These are phyloP conservation scores for Yponomeuta sedellus DNA, from an alignment of 2,888 invertebrate genomes.

Conservation along the genomic window DNA sequence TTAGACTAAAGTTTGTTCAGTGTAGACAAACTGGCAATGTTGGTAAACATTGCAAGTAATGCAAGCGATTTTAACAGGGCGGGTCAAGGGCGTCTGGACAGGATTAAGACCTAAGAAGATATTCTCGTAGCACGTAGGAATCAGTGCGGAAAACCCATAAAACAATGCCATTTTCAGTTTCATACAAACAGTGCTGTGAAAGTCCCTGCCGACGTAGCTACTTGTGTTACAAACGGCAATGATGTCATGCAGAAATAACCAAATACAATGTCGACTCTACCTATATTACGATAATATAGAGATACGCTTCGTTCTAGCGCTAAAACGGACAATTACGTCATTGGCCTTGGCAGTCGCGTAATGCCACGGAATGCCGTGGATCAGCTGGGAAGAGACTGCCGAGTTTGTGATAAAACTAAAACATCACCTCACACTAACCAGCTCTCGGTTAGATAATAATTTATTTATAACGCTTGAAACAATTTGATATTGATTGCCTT, in stretches of 20 bases:
- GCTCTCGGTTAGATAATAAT: too few species aligned
- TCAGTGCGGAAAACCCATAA: too few species aligned
- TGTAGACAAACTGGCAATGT: background rate
- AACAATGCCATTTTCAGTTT: too few species aligned
- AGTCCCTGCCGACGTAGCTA: too few species aligned
- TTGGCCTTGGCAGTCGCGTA: constrained; percentile 58
- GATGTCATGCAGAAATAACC: constrained; percentile 61
- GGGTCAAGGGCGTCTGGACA: background rate
- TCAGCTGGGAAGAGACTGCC: constrained; percentile 8
- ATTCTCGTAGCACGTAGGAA: constrained; percentile 4
- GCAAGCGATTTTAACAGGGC: background rate
- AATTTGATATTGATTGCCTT: too few species aligned
- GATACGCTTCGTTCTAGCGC: constrained; percentile 36
- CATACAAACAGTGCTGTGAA: too few species aligned
- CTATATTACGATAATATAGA: constrained; percentile 8
- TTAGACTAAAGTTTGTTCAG: background rate
- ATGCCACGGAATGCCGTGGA: constrained; percentile 39
- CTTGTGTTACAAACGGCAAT: constrained; percentile 23
- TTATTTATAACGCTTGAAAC: too few species aligned
- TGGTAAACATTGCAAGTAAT: background rate
- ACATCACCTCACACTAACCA: background rate
- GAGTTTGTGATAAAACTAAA: constrained; percentile 22
- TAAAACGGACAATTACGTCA: constrained; percentile 73
- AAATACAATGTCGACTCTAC: constrained; percentile 35
- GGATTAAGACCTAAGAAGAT: background rate